A percentile compares a stretch with the other conserved stretches of the same genome.
phyloP scores from a whole-genome alignment of 2,797 vertebrate genomes.

The Pangasius macronema region DNA sequence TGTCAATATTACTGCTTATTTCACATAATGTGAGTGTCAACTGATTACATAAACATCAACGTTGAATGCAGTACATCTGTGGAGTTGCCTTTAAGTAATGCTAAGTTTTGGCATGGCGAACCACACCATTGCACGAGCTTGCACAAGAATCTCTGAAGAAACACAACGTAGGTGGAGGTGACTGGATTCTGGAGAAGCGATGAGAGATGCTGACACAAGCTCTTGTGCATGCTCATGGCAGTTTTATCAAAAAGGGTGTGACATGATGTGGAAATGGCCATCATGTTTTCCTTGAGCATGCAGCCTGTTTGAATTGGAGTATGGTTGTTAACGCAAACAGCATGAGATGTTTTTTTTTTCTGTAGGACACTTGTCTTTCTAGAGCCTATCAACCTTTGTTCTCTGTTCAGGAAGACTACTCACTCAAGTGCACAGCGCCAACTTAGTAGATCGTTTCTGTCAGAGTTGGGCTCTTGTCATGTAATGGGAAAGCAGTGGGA shows the following conservation, averaged over 20 bases:
- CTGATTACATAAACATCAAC: slow-evolving; percentile 1
- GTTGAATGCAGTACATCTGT: not conserved
- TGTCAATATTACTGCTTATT: slow-evolving; percentile 2
- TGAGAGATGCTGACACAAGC: slow-evolving; percentile 19
- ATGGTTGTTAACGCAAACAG: slow-evolving; percentile 68
- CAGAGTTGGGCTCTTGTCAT: slow-evolving; percentile 72
- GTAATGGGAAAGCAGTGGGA: slow-evolving; percentile 64
- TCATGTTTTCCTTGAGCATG: slow-evolving; percentile 67
- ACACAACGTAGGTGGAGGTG: not conserved
- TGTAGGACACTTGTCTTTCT: slow-evolving; percentile 76
- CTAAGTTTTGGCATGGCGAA: not conserved
- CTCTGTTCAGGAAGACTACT: slow-evolving; percentile 67
- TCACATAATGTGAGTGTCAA: not conserved
- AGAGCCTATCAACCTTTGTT: slow-evolving; percentile 70
- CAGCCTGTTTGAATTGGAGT: slow-evolving; percentile 72
- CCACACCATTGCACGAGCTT: not conserved
- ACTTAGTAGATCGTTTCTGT: slow-evolving; percentile 69
- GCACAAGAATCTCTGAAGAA: not conserved
- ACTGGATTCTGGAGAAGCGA: not conserved
- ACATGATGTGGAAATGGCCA: slow-evolving; percentile 56
- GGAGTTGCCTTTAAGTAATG: not conserved
- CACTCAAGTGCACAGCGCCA: slow-evolving; percentile 67
- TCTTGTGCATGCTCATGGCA: slow-evolving; percentile 59
- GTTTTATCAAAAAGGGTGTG: slow-evolving; percentile 62
- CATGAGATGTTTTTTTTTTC: slow-evolving; percentile 63